Evolutionary conservation across 2,888 invertebrate genomes (phyloP), one percentile per base, ranked within the genome.

Genomic region (Nysson spinosus): DNA sequence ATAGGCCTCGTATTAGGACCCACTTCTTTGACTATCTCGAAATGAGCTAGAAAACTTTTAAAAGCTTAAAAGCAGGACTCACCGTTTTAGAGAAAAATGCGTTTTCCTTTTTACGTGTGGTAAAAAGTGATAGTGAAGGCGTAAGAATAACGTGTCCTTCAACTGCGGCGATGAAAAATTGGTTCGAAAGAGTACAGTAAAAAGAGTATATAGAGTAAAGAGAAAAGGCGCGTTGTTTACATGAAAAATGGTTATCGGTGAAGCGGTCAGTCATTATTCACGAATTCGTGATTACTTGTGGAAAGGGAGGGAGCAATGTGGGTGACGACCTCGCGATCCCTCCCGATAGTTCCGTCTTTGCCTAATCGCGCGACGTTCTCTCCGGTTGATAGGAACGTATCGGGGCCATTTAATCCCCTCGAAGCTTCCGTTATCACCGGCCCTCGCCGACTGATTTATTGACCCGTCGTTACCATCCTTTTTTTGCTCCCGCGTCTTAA

Each of bases 261-360:
- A n/a, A 24, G 14, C 28, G 7, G 14, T 12, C 22, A n/a, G 6
- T 5, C 43, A 47, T 26, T 39, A 7, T 32, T 12, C 12, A 50
- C 9, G 46, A 54, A 60, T 54, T 28, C 20, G 46, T 49, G n/a
- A 32, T 35, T 34, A 37, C 50, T 30, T 50, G 54, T 16, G 28
- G 14, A n/a, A n/a, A n/a, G n/a, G n/a, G n/a, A n/a, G n/a, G n/a
- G n/a, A 32, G 46, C 40, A 61, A 69, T 70, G 50, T 73, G 55
- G 77, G 76, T 71, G 69, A 64, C 69, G 73, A 73, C 76, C 76
- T 74, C 72, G 72, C 72, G 72, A 74, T 75, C 74, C 71, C 75
- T 65, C 56, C 55, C 61, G 50, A 57, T 42, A 73, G 78, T 81
- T 79, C 73, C 72, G 79, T 70, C 67, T 76, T 74, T 65, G 72